Percentiles rank a stretch among this genome's conserved stretches.
phyloP scores from a whole-genome alignment of 2,797 vertebrate genomes.

The Uromys caudimaculatus region DNA sequence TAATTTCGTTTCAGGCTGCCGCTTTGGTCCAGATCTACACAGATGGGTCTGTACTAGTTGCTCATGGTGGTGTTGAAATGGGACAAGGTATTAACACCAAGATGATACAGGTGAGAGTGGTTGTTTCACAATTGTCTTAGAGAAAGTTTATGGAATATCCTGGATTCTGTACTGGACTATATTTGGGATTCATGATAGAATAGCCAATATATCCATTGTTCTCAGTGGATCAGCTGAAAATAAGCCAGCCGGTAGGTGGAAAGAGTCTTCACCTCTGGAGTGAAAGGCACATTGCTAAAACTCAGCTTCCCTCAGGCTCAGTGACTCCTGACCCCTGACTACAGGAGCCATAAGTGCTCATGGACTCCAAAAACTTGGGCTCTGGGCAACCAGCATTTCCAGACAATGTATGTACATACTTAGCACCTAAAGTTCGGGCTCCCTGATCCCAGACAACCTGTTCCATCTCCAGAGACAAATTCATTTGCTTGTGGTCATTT shows the following conservation, averaged over 20 bases:
- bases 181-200: background rate
- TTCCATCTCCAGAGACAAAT: no score
- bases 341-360: background rate
- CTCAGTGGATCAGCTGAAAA: background rate
- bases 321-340: background rate
- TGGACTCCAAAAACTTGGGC: background rate
- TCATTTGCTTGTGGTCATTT: background rate
- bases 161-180: background rate
- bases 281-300: background rate
- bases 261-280: background rate
- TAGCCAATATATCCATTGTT: background rate
- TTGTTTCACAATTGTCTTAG: background rate
- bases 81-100: constrained; percentile 87
- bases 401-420: background rate
- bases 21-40: constrained; percentile 86
- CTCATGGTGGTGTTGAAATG: constrained; percentile 85
- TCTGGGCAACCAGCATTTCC: background rate
- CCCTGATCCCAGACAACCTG: background rate
- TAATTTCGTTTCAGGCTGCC: constrained; percentile 78
- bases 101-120: constrained; percentile 84
- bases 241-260: background rate
- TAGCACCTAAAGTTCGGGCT: background rate
- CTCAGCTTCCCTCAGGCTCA: background rate
- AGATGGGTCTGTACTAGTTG: constrained; percentile 86
- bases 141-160: background rate